phyloP scores from a whole-genome alignment of 2,888 invertebrate species.

The Hirtodrosophila cameraria region DNA sequence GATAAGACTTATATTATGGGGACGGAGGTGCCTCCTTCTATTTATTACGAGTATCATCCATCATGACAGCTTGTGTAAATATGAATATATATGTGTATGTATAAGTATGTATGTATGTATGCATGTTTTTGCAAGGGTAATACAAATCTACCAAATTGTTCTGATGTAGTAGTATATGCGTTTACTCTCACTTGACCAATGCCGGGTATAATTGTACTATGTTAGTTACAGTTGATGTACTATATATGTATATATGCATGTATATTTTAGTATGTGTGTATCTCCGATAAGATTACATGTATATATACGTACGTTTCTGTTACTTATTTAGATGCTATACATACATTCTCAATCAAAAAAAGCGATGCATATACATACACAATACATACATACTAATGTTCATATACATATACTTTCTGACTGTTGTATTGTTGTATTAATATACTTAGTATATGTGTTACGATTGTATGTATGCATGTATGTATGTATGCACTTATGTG shows the following conservation, averaged over 20 bases:
- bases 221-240: conserved; percentile 51
- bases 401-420: not conserved
- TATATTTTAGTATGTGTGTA: conserved; percentile 16
- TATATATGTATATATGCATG: conserved; percentile 18
- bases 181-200: conserved; percentile 41
- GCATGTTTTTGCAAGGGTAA: conserved; percentile 30
- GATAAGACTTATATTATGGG: conserved; percentile 48
- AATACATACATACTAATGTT: conserved; percentile 1
- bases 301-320: conserved; percentile 15
- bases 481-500: conserved; percentile 15
- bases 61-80: not conserved
- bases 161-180: conserved; percentile 34
- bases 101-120: not conserved
- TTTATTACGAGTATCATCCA: conserved; percentile 29
- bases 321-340: conserved; percentile 42
- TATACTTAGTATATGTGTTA: conserved; percentile 4
- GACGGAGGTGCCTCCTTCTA: conserved; percentile 65
- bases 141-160: conserved; percentile 15
- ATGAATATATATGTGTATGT: not conserved
- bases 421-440: not conserved
- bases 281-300: conserved; percentile 1
- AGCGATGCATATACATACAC: conserved; percentile 18
- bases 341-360: conserved; percentile 24
- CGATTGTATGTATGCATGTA: conserved; percentile 7
- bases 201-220: conserved; percentile 60